Evolutionary conservation across 2,888 invertebrate species (phyloP), one percentile per base, ranked within the genome.

Genomic region (Pharmacophagus antenor): DNA sequence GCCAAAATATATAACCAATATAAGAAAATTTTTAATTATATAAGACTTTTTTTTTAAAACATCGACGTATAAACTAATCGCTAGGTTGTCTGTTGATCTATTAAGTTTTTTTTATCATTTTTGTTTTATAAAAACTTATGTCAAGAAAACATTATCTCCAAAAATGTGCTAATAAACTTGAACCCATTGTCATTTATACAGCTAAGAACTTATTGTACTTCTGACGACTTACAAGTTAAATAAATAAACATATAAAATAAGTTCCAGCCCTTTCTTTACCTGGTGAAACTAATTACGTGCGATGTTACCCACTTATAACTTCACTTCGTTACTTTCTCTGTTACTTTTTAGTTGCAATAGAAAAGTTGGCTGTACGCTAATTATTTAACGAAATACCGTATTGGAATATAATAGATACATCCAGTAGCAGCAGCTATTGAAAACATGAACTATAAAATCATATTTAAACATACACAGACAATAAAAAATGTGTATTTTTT

Each of bases 311-410:
- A 68, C 66, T 64, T 63, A 60, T 47, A 62, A 57, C 62, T 63
- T 58, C 53, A 65, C 61, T 65, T 63, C 62, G 56, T 61, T 60
- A 68, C 68, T 68, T 68, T 68, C 67, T 64, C 67, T 64, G 60
- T 57, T 56, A 54, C 62, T 56, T 57, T 59, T 61, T 58, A 27
- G 53, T 58, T 54, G 37, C 48, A 25, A 44, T 55, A 51, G 50
- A 60, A 61, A 61, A 61, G 56, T 53, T 22, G 50, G 60, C 51
- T 56, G 25, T 46, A 56, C 44, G 55, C 50, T 51, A 56, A 60
- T 46, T 47, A 51, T 27, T 31, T 37, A 60, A 51, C 12, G 22
- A 22, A 44, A 18, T 53, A 21, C 50, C 15, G 15, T 27, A 44
- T 49, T n/a, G 23, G 37, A 41, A 53, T 10, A 25, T 48, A 10